phyloP scores from a whole-genome alignment of 2,888 invertebrate genomes.

The Cryptus viduatorius region DNA sequence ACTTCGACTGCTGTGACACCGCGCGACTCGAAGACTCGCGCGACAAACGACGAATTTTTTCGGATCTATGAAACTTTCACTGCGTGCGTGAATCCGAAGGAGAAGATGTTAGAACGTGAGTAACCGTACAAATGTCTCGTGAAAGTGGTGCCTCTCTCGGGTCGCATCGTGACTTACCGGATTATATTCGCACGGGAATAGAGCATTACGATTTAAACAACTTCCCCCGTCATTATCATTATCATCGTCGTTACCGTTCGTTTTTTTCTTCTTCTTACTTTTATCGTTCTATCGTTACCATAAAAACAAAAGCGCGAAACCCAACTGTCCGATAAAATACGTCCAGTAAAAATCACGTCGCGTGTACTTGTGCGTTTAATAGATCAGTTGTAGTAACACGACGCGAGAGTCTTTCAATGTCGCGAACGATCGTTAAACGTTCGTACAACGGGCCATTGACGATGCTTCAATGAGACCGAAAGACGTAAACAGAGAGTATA shows the following conservation, averaged over 20 bases:
- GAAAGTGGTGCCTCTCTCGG: conserved; percentile 54
- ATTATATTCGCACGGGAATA: conserved; percentile 56
- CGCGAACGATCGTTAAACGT: conserved; percentile 22
- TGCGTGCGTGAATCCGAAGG: conserved; percentile 30
- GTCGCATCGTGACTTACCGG: conserved; percentile 56
- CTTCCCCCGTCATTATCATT: conserved; percentile 1
- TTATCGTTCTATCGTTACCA: neutral
- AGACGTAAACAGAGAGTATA: conserved; percentile 2
- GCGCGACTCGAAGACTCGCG: conserved; percentile 13
- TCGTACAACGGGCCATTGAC: neutral
- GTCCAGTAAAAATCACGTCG: neutral
- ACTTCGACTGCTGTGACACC: conserved; percentile 26
- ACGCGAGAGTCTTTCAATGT: conserved; percentile 1
- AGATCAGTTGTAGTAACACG: conserved; percentile 6
- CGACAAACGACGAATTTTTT: conserved; percentile 47
- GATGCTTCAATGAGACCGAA: conserved; percentile 3
- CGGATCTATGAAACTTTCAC: conserved; percentile 61
- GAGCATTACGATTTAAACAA: conserved; percentile 39
- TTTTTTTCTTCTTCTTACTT: neutral
- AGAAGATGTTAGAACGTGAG: conserved; percentile 55
- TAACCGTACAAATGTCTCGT: conserved; percentile 46
- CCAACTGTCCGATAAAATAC: neutral
- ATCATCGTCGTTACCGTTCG: neutral
- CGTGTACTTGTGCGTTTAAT: neutral
- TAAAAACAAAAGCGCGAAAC: neutral